Percentiles rank a stretch among this genome's conserved stretches.
These are phyloP conservation scores for Cantharis lateralis DNA, from an alignment of 2,888 invertebrate genomes.

Conservation along the genomic window DNA sequence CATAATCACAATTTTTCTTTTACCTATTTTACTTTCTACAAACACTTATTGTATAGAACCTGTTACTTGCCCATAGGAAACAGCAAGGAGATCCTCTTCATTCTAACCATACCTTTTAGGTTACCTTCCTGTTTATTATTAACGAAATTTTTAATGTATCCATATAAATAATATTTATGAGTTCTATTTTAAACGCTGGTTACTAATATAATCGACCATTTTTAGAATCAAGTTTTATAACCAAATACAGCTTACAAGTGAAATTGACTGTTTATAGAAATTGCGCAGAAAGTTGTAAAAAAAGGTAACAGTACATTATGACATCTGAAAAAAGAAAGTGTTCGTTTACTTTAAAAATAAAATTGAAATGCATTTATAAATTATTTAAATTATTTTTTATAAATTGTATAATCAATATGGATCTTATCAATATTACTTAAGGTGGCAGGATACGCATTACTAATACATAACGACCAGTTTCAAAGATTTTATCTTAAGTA, in stretches of 20 bases:
- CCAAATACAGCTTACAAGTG: slow-evolving; percentile 23
- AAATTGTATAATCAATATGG: neutral
- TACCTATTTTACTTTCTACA: neutral
- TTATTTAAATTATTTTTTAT: no score
- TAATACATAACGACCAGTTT: neutral
- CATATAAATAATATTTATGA: neutral
- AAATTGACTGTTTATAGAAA: slow-evolving; percentile 51
- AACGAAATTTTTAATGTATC: neutral
- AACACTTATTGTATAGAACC: neutral
- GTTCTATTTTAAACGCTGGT: neutral
- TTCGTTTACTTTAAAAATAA: slow-evolving; percentile 5
- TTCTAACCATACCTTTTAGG: neutral
- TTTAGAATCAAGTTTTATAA: neutral
- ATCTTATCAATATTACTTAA: neutral
- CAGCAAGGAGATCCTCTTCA: neutral
- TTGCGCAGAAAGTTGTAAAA: slow-evolving; percentile 47
- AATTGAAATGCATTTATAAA: no score
- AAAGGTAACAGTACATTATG: slow-evolving; percentile 38
- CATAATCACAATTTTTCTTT: neutral
- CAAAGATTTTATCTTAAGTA: neutral
- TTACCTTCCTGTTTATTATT: neutral
- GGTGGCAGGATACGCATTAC: neutral
- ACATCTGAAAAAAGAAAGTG: slow-evolving; percentile 39
- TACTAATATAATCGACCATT: neutral
- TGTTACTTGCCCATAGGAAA: neutral